phyloP scores from a whole-genome alignment of 2,797 vertebrate genomes.

The Lateolabrax maculatus region DNA sequence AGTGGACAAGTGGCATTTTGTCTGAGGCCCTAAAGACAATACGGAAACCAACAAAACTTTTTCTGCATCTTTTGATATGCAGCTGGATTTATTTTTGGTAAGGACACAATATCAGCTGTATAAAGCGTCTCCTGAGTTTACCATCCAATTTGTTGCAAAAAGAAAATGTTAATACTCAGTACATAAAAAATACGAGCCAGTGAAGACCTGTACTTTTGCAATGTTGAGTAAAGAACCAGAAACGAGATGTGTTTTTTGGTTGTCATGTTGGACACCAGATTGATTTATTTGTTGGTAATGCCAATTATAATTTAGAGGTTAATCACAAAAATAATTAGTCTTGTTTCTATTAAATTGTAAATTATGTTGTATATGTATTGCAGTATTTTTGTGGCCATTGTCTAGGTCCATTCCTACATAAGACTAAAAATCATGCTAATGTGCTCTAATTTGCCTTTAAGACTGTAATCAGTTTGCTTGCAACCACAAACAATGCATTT shows the following conservation, averaged over 20 bases:
- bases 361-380: constrained; percentile 7
- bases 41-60: constrained; percentile 17
- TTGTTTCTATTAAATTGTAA: constrained; percentile 20
- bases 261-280: neutral
- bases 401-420: neutral
- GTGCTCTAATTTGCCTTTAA: constrained; percentile 5
- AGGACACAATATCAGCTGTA: constrained; percentile 11
- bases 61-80: constrained; percentile 38
- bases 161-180: neutral
- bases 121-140: constrained; percentile 22
- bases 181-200: neutral
- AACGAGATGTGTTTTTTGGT: neutral
- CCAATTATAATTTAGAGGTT: neutral
- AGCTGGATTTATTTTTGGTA: constrained; percentile 49
- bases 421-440: neutral
- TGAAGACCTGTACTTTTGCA: neutral
- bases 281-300: neutral
- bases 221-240: neutral
- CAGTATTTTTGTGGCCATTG: constrained; percentile 13
- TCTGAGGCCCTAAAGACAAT: constrained; percentile 56
- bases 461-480: constrained; percentile 30
- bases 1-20: constrained; percentile 89
- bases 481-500: constrained; percentile 16
- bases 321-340: neutral
- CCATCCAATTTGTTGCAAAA: neutral